Percentiles rank a stretch among this genome's conserved stretches.
phyloP scores from a whole-genome alignment of 2,888 invertebrate species.

The Caenorhabditis sinica region DNA sequence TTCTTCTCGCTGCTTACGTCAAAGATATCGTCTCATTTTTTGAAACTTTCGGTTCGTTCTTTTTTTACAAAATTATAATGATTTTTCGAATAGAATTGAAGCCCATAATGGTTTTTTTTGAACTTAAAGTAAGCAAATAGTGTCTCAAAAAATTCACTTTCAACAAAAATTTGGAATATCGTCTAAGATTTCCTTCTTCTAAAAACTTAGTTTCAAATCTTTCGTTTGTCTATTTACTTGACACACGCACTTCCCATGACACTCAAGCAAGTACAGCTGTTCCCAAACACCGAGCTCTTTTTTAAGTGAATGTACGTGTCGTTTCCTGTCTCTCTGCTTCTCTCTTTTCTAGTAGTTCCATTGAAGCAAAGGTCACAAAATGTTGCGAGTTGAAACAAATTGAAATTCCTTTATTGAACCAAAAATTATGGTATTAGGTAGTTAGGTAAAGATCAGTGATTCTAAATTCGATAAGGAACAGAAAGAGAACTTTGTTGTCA shows the following conservation, averaged over 20 bases:
- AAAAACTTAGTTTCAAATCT: constrained; percentile 10
- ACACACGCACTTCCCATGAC: constrained; percentile 44
- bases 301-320: constrained; percentile 32
- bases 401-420: neutral
- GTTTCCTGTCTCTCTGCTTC: constrained; percentile 11
- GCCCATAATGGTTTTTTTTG: neutral
- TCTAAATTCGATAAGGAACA: neutral
- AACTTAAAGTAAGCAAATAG: neutral
- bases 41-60: neutral
- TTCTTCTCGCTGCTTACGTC: constrained; percentile 3
- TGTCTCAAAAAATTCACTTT: too few relatives aligned
- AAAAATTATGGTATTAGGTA: too few relatives aligned
- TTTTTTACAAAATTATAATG: too few relatives aligned
- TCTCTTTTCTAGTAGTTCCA: constrained; percentile 34
- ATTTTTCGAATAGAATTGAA: too few relatives aligned
- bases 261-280: constrained; percentile 62
- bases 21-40: neutral
- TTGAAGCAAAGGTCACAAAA: constrained; percentile 45
- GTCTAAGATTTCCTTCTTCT: neutral
- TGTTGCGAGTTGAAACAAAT: neutral
- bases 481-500: constrained; percentile 3
- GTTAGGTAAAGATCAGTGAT: neutral
- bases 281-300: constrained; percentile 37
- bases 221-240: constrained; percentile 45
- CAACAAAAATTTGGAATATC: neutral